Evolutionary conservation across 2,888 invertebrate genomes (phyloP).

Genomic region (Apamea anceps): DNA sequence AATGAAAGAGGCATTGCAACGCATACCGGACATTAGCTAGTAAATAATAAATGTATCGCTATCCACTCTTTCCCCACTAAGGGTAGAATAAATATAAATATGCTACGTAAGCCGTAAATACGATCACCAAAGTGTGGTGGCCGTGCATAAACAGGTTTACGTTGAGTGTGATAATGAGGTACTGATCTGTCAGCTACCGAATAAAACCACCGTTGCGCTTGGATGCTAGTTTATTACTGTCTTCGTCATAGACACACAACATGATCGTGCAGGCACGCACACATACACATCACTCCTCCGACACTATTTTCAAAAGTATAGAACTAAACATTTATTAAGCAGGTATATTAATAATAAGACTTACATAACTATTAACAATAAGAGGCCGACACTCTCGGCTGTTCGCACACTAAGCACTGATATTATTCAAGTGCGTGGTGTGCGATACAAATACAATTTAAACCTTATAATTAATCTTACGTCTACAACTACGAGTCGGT

Average conservation of each 20-base stretch:
- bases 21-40: background rate
- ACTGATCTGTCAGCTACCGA: no score
- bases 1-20: background rate
- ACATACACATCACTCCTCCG: no score
- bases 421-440: background rate
- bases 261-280: no score
- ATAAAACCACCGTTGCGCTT: no score
- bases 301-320: background rate
- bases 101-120: background rate
- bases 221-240: no score
- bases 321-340: background rate
- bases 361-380: background rate
- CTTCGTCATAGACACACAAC: no score
- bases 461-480: no score
- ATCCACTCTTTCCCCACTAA: background rate
- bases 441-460: no score
- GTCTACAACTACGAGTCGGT: slow-evolving; percentile 8
- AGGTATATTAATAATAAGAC: background rate
- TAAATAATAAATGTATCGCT: slow-evolving; percentile 15
- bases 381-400: background rate
- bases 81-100: background rate
- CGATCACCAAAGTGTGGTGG: background rate
- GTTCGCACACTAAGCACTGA: background rate
- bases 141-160: background rate
- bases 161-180: background rate